Evolutionary conservation across 2,797 vertebrate species (phyloP), one percentile per base, ranked within the genome.

Genomic region (Sebastes trivittatus): DNA sequence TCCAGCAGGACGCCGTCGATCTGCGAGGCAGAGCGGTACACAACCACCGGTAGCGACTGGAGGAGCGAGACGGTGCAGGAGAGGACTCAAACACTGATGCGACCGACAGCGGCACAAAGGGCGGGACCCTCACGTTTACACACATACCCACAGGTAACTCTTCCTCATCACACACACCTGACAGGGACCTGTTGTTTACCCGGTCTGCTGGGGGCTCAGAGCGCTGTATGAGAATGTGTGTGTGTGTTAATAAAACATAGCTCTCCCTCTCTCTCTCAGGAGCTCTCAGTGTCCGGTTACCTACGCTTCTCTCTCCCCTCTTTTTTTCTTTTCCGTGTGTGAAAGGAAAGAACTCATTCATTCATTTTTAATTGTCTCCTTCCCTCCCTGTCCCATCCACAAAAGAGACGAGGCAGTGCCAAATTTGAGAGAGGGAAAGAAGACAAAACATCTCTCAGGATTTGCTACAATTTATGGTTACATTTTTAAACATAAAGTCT

Each of bases 291-390:
- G 88, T 96, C 92, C 63, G 63, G 87, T 96, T 95, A 94, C 96
- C 87, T 58, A 8, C 55, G 75, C 84, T 85, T 84, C 78, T 75
- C 84, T 87, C 80, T 82, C 81, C 72, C 78, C 54, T 81, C 62
- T 65, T 79, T 89, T 89, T 91, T 92, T 86, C 87, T 84, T 91
- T 84, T 93, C 82, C 46, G 72, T 74, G 88, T 90, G 93, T 94
- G 95, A 96, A 96, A 95, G 93, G 87, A 93, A 95, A 95, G 90
- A 94, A 87, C 80, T 87, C 82, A 77, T 91, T 94, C 93, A 95
- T 96, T 93, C 89, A 96, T 95, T 95, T 95, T 95, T 96, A 95
- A 96, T 95, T 72, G 87, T 86, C 82, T 87, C 79, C 76, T 80
- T 69, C 65, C 85, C 67, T 83, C 84, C 74, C 81, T 20, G 52